Conservation (phyloP, 2,888 invertebrate species). For the Troides aeacus region DNA sequence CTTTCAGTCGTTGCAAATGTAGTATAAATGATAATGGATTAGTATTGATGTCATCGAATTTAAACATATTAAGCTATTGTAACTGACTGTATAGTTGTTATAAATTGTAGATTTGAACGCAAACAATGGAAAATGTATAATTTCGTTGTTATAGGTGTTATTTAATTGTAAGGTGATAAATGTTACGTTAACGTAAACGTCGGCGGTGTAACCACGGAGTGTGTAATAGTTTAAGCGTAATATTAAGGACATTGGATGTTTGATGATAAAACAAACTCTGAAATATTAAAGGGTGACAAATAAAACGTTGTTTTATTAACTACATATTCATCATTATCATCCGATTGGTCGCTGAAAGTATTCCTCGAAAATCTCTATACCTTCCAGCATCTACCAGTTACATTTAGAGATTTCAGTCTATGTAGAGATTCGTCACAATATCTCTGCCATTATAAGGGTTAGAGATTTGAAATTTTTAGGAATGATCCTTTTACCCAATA, state of each 20-base stretch:
- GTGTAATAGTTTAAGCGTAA: constrained; percentile 14
- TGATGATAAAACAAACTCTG: constrained; percentile 12
- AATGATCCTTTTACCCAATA: too few relatives aligned
- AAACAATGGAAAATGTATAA: constrained; percentile 28
- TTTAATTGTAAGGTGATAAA: constrained; percentile 70
- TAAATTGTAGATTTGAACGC: constrained; percentile 11
- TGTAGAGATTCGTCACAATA: too few relatives aligned
- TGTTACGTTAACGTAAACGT: constrained; percentile 65
- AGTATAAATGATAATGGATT: neutral
- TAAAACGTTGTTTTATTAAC: neutral
- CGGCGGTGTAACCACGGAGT: constrained; percentile 5
- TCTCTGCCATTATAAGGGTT: too few relatives aligned
- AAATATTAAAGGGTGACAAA: constrained; percentile 20
- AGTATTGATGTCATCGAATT: constrained; percentile 26
- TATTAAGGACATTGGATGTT: constrained; percentile 19
- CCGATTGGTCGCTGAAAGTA: too few relatives aligned
- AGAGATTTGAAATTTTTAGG: too few relatives aligned
- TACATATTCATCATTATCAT: too few relatives aligned
- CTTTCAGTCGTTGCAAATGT: neutral
- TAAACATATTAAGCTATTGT: constrained; percentile 21
- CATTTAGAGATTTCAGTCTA: too few relatives aligned
- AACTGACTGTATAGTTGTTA: constrained; percentile 20
- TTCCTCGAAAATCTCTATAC: too few relatives aligned
- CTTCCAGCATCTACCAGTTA: too few relatives aligned
- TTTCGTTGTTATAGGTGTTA: constrained; percentile 60